These are phyloP conservation scores for Cosmia pyralina DNA, from an alignment of 2,888 invertebrate species.

Conservation along the genomic window DNA sequence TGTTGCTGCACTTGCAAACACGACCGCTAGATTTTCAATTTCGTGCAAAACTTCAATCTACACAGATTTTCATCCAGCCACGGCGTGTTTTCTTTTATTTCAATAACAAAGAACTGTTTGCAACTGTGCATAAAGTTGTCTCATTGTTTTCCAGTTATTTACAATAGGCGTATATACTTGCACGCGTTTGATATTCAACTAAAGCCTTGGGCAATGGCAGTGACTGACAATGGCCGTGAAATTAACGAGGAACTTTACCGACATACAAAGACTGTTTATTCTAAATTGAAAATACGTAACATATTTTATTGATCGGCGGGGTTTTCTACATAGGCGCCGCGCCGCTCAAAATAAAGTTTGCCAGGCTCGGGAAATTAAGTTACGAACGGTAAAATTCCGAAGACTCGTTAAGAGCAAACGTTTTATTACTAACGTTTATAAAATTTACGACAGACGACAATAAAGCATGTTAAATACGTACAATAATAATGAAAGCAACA, in stretches of 20 bases:
- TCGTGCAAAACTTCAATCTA: conserved; percentile 23
- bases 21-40: conserved; percentile 21
- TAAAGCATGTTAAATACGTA: conserved; percentile 73
- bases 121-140: conserved; percentile 34
- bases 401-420: conserved; percentile 56
- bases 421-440: conserved; percentile 72
- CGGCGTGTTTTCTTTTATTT: conserved; percentile 37
- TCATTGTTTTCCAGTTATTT: conserved; percentile 46
- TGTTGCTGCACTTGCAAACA: conserved; percentile 11
- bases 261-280: conserved; percentile 32
- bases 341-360: conserved; percentile 41
- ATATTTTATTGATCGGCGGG: conserved; percentile 46
- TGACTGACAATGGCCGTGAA: conserved; percentile 68
- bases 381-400: conserved; percentile 52
- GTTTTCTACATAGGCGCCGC: conserved; percentile 32
- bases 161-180: conserved; percentile 25
- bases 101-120: conserved; percentile 45
- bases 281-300: conserved; percentile 7
- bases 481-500: conserved; percentile 67
- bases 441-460: conserved; percentile 75
- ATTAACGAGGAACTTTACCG: conserved; percentile 36
- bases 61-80: conserved; percentile 25
- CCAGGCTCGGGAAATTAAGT: conserved; percentile 30
- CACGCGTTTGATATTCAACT: conserved; percentile 47
- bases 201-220: conserved; percentile 54